Evolutionary conservation across 2,888 invertebrate species (phyloP).

Genomic region (Coecobrya sp.): DNA sequence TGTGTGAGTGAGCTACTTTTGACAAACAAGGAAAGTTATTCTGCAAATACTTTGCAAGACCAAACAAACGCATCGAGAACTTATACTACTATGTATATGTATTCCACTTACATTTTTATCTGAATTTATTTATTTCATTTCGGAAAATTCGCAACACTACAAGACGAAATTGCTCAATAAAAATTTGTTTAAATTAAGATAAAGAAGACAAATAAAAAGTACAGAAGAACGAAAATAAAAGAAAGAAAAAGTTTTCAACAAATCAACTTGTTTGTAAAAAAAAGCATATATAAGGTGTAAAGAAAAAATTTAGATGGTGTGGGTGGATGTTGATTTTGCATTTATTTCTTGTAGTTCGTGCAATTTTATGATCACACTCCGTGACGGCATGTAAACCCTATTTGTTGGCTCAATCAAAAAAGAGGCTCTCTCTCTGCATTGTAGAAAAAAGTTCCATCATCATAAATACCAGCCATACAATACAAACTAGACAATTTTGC

Average conservation of each 20-base stretch:
- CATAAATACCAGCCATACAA: background rate
- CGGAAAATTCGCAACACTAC: constrained; percentile 35
- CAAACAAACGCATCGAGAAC: background rate
- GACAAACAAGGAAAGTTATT: constrained; percentile 50
- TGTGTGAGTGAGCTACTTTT: constrained; percentile 48
- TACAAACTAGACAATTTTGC: background rate
- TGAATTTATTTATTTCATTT: constrained; percentile 18
- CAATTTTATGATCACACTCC: constrained; percentile 58
- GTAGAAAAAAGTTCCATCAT: constrained; percentile 12
- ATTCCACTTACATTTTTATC: constrained; percentile 9
- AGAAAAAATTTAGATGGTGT: constrained; percentile 26
- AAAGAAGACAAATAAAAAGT: constrained; percentile 24
- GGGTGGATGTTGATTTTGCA: constrained; percentile 35
- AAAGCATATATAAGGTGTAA: constrained; percentile 2
- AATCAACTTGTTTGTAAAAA: constrained; percentile 22
- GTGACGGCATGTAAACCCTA: constrained; percentile 59
- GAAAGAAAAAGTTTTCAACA: constrained; percentile 25
- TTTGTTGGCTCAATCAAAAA: background rate
- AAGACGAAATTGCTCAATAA: constrained; percentile 56
- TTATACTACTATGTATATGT: background rate
- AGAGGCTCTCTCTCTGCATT: background rate
- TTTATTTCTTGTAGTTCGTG: constrained; percentile 13
- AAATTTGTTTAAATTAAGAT: constrained; percentile 47
- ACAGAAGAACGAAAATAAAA: background rate
- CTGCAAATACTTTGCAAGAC: background rate